These are phyloP conservation scores for Papilio xuthus DNA, from an alignment of 1,140 invertebrate species.

Conservation along the genomic window DNA sequence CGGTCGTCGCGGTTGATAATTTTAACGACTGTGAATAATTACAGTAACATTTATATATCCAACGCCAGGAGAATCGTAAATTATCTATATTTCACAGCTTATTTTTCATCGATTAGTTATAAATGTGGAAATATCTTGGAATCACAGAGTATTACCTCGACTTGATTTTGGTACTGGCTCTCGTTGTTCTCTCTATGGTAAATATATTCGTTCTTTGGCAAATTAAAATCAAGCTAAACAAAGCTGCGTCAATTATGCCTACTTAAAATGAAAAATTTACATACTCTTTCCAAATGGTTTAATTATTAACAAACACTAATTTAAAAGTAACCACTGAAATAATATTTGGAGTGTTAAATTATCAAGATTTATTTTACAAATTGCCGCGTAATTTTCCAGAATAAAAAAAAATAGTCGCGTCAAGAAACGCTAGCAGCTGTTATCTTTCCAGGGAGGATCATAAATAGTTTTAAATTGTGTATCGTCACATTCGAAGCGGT, in stretches of 20 bases:
- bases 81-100: not conserved
- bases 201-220: not conserved
- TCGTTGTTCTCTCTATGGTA: not conserved
- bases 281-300: not conserved
- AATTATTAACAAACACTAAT: not conserved
- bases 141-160: no score
- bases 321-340: no score
- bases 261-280: not conserved
- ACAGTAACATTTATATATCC: not conserved
- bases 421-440: not conserved
- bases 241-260: not conserved
- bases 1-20: slow-evolving; percentile 22
- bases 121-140: not conserved
- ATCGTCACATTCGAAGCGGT: slow-evolving; percentile 32
- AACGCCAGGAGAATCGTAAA: slow-evolving; percentile 21
- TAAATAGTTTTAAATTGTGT: slow-evolving; percentile 39
- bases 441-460: slow-evolving; percentile 24
- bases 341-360: not conserved
- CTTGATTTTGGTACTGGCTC: no score
- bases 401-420: not conserved
- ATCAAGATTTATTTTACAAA: not conserved
- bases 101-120: not conserved
- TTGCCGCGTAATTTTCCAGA: not conserved
- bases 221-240: not conserved
- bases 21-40: slow-evolving; percentile 35